These are phyloP conservation scores for Drosophila carrolli DNA, from an alignment of 1,140 invertebrate species.

Conservation along the genomic window DNA sequence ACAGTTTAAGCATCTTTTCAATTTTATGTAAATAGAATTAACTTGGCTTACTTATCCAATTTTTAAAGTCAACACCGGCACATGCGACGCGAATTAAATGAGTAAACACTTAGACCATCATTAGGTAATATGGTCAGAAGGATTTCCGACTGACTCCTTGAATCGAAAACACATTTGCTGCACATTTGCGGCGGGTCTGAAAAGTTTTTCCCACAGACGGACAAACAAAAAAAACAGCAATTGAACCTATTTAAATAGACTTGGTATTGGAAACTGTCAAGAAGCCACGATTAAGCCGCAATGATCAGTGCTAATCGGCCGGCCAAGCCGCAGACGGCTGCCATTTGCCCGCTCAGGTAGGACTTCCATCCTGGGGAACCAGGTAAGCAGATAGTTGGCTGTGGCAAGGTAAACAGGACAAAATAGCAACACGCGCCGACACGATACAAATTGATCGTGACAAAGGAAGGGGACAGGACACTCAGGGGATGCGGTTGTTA, in stretches of 20 bases:
- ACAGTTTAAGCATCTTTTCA: background rate
- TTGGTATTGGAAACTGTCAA: slow-evolving; percentile 68
- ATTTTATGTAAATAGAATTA: slow-evolving; percentile 9
- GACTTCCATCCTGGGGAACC: background rate
- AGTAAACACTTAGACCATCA: slow-evolving; percentile 22
- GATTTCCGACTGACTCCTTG: slow-evolving; percentile 23
- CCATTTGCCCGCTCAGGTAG: slow-evolving; percentile 50
- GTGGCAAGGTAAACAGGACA: slow-evolving; percentile 54
- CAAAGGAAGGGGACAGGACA: slow-evolving; percentile 49
- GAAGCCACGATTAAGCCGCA: slow-evolving; percentile 75
- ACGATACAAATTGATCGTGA: slow-evolving; percentile 70
- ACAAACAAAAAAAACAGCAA: slow-evolving; percentile 50
- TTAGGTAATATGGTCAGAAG: slow-evolving; percentile 23
- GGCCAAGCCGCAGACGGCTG: slow-evolving; percentile 43
- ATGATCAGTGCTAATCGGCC: slow-evolving; percentile 63
- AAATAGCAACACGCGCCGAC: slow-evolving; percentile 79
- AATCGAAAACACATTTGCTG: slow-evolving; percentile 47
- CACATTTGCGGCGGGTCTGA: slow-evolving; percentile 46
- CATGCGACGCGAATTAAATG: slow-evolving; percentile 28
- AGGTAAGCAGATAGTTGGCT: slow-evolving; percentile 54
- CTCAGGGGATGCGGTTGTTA: slow-evolving; percentile 40
- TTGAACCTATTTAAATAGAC: slow-evolving; percentile 80
- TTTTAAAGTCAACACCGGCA: slow-evolving; percentile 47
- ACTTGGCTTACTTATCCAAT: slow-evolving; percentile 45
- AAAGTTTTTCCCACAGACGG: slow-evolving; percentile 63